Base-by-base conservation (phyloP, 2,797 vertebrate species). In the Cryptoprocta ferox region DNA sequence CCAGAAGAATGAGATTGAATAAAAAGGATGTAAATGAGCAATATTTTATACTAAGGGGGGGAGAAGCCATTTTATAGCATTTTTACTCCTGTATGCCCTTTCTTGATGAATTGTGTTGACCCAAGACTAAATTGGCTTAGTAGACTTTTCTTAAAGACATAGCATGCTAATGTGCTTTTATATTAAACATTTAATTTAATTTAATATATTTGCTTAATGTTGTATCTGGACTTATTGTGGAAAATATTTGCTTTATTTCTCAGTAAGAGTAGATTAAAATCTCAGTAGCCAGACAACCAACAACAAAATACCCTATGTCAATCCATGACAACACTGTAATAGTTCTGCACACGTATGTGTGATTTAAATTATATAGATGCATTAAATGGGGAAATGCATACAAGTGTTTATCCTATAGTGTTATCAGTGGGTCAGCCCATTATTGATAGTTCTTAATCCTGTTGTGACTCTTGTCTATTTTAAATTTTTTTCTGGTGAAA, bases 141-240 rank as follows among this genome's bases (percentile, higher is more conserved):
- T 91, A 75, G 56, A 92, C 81, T 92, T 96, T 95, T 97, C 96
- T 94, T 97, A 97, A 97, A 96, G 89, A 95, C 6, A 91, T 35
- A 95, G 48, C 68, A 93, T 86, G 81, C 65, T 97, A 94, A 97
- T 95, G 95, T 95, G 92, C 92, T 97, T 97, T 96, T 97, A 95
- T 97, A 97, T 97, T 97, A 97, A 96, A 97, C 81, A 96, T 95
- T 97, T 97, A 97, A 97, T 97, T 96, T 97, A 91, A 93, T 94
- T 96, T 96, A 93, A 95, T 96, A 59, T 95, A 92, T 83, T 86
- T 94, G 50, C 81, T 90, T 73, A 75, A 56, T 71, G 81, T 3
- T 50, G 12, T n/a, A 86, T n/a, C 86, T 89, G 24, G 84, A 83
- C 30, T 95, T 97, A 45, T 56, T 94, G 88, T 94, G 79, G 79